Percentiles rank a stretch among this genome's conserved stretches.
Conservation (phyloP, 2,113 vertebrate genomes). For the Delphinus delphis region DNA sequence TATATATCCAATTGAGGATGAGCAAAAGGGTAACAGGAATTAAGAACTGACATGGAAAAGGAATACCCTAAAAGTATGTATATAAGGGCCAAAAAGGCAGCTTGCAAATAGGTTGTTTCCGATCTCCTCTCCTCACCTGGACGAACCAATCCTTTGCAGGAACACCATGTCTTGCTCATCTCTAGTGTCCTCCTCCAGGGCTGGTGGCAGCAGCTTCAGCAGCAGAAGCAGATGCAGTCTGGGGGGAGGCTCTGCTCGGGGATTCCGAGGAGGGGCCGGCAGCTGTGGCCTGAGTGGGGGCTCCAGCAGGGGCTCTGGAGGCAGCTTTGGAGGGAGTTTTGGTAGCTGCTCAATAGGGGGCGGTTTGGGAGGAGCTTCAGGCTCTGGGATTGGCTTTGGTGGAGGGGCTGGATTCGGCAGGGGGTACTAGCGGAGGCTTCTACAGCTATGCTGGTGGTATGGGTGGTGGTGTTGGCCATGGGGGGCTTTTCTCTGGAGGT, state of each 20-base stretch:
- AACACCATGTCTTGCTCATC: conserved; percentile 66
- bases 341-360: conserved; percentile 37
- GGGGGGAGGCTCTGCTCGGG: conserved; percentile 44
- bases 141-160: not conserved
- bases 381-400: conserved; percentile 34
- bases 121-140: not conserved
- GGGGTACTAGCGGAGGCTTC: conserved; percentile 30
- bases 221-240: conserved; percentile 57
- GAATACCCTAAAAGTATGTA: conserved; percentile 68
- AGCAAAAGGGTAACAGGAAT: conserved; percentile 63
- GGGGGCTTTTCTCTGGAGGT: conserved; percentile 73
- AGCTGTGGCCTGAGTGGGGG: conserved; percentile 55
- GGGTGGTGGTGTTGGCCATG: conserved; percentile 46
- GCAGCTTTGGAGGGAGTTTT: conserved; percentile 30
- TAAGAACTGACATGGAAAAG: conserved; percentile 63
- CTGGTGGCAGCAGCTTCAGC: conserved; percentile 58
- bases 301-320: conserved; percentile 32
- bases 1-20: conserved; percentile 69
- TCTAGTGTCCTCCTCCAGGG: conserved; percentile 67
- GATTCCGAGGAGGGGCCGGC: conserved; percentile 49
- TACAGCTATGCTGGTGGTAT: not conserved
- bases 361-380: not conserved
- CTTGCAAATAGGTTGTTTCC: not conserved
- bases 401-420: not conserved
- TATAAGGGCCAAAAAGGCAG: conserved; percentile 57